Base-by-base conservation (phyloP, 2,797 vertebrate genomes). In the Jordanella pulchra region DNA sequence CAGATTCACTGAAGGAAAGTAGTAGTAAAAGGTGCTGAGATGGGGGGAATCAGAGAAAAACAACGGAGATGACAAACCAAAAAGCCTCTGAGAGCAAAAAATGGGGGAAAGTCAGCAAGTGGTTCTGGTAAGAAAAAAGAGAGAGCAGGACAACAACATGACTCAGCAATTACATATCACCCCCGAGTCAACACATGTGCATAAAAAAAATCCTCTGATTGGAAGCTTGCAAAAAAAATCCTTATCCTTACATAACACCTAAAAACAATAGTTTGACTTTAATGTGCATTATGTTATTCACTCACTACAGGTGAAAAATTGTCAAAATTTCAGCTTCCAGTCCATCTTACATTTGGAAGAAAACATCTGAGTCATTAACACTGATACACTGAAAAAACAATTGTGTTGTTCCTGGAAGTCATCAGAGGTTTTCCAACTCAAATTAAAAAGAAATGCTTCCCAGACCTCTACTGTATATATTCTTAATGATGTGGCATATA, bases 111-210 rank as follows among this genome's bases (percentile, higher is more conserved):
- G 61, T 50, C 71, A 77, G 54, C 27, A 27, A 61, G 2, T 32
- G 70, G 60, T 84, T 87, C 87, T 69, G 51, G 75, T 79, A 75
- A 87, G 65, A 12, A 63, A 21, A n/a, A 71, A 42, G 10, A 35
- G 27, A 63, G 72, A 76, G 64, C 4, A 55, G 72, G 55, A 81
- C 70, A 78, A 79, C 68, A 74, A 13, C 77, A 70, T 84, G 87
- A 89, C 69, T 85, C 83, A 85, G 81, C 84, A 85, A 42, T 67
- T 66, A 32, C 21, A 18, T 35, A 3, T n/a, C 10, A 13, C 21
- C n/a, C 47, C 42, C n/a, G n/a, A 65, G 13, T 1, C 63, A 65
- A 67, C 60, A 63, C 55, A 56, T 30, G 32, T 28, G 10, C 28
- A 39, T 12, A 48, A 17, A 30, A 18, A 65, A 50, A 47, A 28